A percentile compares a stretch with the other conserved stretches of the same genome.
Conservation (phyloP, 1,140 invertebrate genomes). For the Penaeus chinensis region DNA sequence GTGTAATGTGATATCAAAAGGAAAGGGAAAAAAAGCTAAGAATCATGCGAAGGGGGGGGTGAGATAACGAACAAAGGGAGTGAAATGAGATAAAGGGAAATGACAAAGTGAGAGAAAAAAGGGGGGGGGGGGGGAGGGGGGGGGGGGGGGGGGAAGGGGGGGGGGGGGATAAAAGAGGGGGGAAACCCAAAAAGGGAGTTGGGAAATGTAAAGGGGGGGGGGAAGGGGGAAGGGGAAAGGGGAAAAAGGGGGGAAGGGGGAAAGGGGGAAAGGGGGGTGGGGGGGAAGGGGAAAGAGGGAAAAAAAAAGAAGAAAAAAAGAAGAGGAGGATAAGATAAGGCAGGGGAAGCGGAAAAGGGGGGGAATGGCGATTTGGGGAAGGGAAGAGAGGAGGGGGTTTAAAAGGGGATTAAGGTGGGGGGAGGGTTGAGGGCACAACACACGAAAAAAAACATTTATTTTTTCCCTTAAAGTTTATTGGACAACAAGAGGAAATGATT, state of each 20-base stretch:
- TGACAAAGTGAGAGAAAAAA: too few species aligned
- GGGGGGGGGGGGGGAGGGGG: too few species aligned
- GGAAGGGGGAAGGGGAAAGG: not conserved
- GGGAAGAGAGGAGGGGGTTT: not conserved
- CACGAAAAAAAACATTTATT: too few species aligned
- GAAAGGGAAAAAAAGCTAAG: too few species aligned
- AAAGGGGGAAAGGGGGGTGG: not conserved
- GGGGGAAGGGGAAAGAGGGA: not conserved
- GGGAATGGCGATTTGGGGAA: not conserved
- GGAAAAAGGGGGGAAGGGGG: not conserved
- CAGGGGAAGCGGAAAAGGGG: not conserved
- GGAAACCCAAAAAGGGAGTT: not conserved
- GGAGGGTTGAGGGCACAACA: not conserved
- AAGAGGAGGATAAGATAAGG: not conserved
- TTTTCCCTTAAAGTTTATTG: too few species aligned
- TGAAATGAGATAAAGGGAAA: too few species aligned
- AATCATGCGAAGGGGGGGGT: too few species aligned
- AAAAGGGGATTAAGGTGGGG: not conserved
- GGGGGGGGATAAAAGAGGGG: not conserved
- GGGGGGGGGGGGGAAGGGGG: too few species aligned
- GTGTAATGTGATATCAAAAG: too few species aligned
- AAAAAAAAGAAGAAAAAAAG: not conserved
- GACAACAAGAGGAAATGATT: too few species aligned
- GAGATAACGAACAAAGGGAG: too few species aligned
- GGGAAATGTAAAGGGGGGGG: not conserved